Base-by-base conservation (phyloP, 2,113 vertebrate species). In the Ivindomyrus marchei region DNA sequence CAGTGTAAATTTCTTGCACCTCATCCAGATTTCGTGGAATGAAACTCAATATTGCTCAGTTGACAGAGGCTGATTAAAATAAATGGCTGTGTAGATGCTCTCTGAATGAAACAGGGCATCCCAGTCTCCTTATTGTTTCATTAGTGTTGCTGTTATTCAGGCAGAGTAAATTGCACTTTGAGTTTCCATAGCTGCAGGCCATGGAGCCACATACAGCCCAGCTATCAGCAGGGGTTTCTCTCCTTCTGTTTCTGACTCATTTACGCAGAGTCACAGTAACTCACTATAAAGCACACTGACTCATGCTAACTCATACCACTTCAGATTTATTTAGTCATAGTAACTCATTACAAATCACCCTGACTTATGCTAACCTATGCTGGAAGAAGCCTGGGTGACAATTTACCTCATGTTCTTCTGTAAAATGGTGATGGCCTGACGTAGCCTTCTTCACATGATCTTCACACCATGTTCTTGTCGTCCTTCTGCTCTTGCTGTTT, bases 11-110 rank as follows among this genome's bases (percentile, higher is more conserved):
- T 50, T 50, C 45, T 47, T 4, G 1, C 21, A 50, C 84, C 47
- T 50, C 83, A 47, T 27, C 83, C 83, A n/a, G 83, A 49, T 85
- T 85, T 49, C 27, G 6, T 49, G 45, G 84, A 49, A n/a, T 50
- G 45, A 21, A 86, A 86, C 46, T 49, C 10, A 24, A 86, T 89
- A 49, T 77, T 50, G 24, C 88, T 49, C 58, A 70, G 58, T 77
- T 89, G 88, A 77, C 88, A 89, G 15, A 36, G 66, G 39, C 88
- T 89, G 47, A 77, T 52, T 46, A 77, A 77, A 89, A 89, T 50
- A 15, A 89, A 89, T 89, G 66, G 45, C 47, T 49, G 66, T 66
- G 27, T 19, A 3, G 88, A 74, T 56, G 52, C 86, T 39, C 83
- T 62, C 45, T 27, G 88, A 88, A 27, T 49, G n/a, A 74, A 39